Base-by-base conservation (phyloP, 2,888 invertebrate species). In the Drosophila demipolita region DNA sequence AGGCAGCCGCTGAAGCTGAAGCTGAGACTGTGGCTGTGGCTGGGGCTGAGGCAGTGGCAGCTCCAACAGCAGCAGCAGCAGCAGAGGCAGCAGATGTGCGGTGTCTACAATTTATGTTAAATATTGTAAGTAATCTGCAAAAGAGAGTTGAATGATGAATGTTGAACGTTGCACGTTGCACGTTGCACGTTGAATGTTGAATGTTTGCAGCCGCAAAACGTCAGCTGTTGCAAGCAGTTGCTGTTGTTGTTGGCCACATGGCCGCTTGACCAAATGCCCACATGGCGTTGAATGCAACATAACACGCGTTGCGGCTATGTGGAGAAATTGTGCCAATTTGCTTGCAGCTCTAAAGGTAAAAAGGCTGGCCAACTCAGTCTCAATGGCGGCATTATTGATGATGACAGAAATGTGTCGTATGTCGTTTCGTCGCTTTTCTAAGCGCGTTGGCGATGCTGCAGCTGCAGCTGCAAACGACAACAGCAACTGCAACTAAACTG, bases 311-410 rank as follows among this genome's bases (percentile, higher is more conserved):
- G 71, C 42, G 67, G 60, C 58, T 49, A 36, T 36, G 40, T 42
- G 80, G 88, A 87, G 86, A 87, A 89, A 87, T 89, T 87, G 86
- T 89, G 90, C 88, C 88, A 89, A 87, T 87, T 87, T 87, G 85
- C 77, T 85, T 67, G 71, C 70, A 70, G 68, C 75, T 26, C 55
- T 62, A 52, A 72, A 66, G 73, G 66, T 66, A 65, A 61, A 62
- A 85, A 73, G 62, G 64, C 69, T 62, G 50, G 40, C 63, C 55
- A 57, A 60, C 54, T 42, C 55, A 63, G 66, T 71, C 78, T 73
- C 42, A 29, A 75, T 75, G 82, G 75, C 90, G 90, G 90, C 82
- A 81, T 90, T 90, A 90, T 89, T 90, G 91, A 89, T 90, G 84
- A 84, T 90, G 89, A 88, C 89, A 89, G 84, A 90, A 88, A 90